Base-by-base conservation (phyloP, 1,140 invertebrate species). In the Gerris buenoi region DNA sequence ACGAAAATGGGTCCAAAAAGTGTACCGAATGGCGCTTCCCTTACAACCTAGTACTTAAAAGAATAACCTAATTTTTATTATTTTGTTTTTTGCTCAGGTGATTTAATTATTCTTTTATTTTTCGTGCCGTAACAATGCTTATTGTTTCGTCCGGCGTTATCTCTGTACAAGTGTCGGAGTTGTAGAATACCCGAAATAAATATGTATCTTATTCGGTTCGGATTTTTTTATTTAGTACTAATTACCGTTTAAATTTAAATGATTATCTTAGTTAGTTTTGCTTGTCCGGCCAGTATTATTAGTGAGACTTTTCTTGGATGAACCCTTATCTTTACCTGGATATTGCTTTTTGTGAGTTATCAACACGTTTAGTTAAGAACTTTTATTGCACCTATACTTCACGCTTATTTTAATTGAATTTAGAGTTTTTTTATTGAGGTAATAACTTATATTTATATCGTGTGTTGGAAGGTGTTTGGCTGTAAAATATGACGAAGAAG, bases 401-500 rank as follows among this genome's bases (percentile, higher is more conserved):
- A 46, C 33, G 33, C 5, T 46, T 46, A 46, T 46, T 18, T 46
- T n/a, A n/a, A n/a, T n/a, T n/a, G n/a, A n/a, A n/a, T n/a, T n/a
- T n/a, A n/a, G n/a, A n/a, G n/a, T n/a, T n/a, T n/a, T n/a, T n/a
- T n/a, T n/a, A n/a, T n/a, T n/a, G n/a, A n/a, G n/a, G n/a, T n/a
- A n/a, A n/a, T n/a, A n/a, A n/a, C n/a, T n/a, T n/a, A n/a, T n/a
- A n/a, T n/a, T n/a, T n/a, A n/a, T n/a, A n/a, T n/a, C n/a, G n/a
- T n/a, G n/a, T n/a, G 33, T 46, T 46, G 5, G 33, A 46, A 46
- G 33, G 33, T 46, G 33, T 46, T 46, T 46, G 64, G 65, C 56
- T 56, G 57, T 67, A 59, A 64, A 78, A 73, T 70, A 96, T 96
- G 95, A 97, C 96, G 71, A 99, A 99, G 79, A 91, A 89, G 77